A percentile compares a stretch with the other conserved stretches of the same genome.
These are phyloP conservation scores for Calyptommatus sinebrachiatus DNA, from an alignment of 2,113 vertebrate genomes.

Conservation along the genomic window DNA sequence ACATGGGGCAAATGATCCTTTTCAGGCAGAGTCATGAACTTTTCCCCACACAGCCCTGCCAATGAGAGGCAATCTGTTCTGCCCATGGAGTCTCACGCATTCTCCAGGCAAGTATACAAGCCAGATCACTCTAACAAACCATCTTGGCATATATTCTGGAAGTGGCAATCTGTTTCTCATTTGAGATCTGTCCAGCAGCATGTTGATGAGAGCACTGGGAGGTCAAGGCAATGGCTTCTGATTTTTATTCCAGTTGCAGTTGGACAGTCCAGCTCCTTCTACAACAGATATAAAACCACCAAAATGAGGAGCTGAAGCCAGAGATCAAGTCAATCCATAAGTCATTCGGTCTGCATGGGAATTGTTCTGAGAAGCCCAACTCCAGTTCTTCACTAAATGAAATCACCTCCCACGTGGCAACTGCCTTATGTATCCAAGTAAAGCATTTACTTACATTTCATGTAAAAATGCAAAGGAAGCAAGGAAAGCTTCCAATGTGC, in stretches of 20 bases:
- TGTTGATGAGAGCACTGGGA: neutral
- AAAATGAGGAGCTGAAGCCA: neutral
- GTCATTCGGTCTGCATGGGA: neutral
- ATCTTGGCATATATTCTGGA: neutral
- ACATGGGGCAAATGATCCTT: neutral
- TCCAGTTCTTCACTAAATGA: neutral
- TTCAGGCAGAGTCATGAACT: neutral
- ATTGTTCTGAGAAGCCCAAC: neutral
- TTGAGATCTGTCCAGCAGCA: neutral
- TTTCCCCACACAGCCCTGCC: neutral
- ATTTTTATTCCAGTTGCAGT: neutral
- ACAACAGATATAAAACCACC: neutral
- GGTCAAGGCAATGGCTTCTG: neutral
- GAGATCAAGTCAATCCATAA: neutral
- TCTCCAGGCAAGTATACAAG: slow-evolving; percentile 11
- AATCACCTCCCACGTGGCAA: neutral
- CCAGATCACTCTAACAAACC: neutral
- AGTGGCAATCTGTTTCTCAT: neutral
- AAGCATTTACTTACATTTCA: too few relatives aligned
- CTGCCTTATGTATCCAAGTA: too few relatives aligned
- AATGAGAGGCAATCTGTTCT: neutral
- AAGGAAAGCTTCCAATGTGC: too few relatives aligned
- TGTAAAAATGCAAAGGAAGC: too few relatives aligned
- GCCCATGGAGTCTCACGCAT: rapidly evolving
- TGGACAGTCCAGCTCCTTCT: neutral